A percentile compares a stretch with the other conserved stretches of the same genome.
phyloP scores from a whole-genome alignment of 1,140 invertebrate species.

The Drosophila suzukii region DNA sequence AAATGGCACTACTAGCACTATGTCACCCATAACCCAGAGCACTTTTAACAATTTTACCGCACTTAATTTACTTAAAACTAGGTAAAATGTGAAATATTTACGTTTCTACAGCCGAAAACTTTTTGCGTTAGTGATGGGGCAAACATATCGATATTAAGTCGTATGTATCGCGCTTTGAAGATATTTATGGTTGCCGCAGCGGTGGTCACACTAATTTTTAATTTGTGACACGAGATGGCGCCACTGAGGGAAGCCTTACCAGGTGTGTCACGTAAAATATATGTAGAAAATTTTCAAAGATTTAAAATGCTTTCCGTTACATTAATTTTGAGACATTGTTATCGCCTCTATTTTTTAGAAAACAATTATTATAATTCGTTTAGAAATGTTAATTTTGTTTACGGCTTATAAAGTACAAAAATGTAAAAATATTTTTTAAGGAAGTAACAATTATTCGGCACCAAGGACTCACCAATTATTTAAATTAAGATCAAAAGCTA shows the following conservation, averaged over 20 bases:
- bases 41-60: background rate
- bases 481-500: no score
- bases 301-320: background rate
- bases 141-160: background rate
- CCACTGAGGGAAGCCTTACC: background rate
- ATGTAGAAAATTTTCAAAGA: background rate
- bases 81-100: slow-evolving; percentile 35
- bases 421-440: no score
- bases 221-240: background rate
- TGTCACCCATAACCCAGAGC: background rate
- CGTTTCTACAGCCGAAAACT: slow-evolving; percentile 39
- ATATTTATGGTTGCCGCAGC: background rate
- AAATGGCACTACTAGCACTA: background rate
- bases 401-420: no score
- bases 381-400: no score
- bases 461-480: no score
- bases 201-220: background rate
- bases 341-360: no score
- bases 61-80: slow-evolving; percentile 16
- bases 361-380: no score
- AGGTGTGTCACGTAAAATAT: background rate
- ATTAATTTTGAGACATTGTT: background rate
- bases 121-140: slow-evolving; percentile 1
- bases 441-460: no score
- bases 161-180: no score